phyloP scores from a whole-genome alignment of 2,113 vertebrate species.

The Chiloscyllium plagiosum region DNA sequence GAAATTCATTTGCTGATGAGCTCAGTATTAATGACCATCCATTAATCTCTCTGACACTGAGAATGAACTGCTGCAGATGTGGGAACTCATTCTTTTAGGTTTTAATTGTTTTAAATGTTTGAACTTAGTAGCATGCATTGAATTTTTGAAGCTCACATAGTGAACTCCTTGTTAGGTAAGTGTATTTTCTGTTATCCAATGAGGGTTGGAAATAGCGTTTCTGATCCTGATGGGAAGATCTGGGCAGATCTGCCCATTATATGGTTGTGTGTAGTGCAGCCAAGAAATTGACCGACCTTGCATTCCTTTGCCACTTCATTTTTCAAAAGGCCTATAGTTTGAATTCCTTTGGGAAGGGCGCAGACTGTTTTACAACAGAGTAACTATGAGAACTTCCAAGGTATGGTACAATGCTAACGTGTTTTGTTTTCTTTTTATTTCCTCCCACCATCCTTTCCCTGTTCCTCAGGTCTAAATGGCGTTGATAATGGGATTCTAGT shows the following conservation, averaged over 20 bases:
- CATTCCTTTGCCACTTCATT: neutral
- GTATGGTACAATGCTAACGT: neutral
- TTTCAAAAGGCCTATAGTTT: neutral
- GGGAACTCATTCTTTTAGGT: too few species aligned
- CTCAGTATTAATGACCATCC: neutral
- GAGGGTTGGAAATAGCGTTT: too few species aligned
- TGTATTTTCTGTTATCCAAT: too few species aligned
- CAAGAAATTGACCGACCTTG: neutral
- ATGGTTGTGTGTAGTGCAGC: neutral
- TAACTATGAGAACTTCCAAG: neutral
- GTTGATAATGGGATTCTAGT: slow-evolving; percentile 58
- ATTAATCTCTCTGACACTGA: neutral
- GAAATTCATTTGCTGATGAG: neutral
- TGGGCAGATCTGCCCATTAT: too few species aligned
- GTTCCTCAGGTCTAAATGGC: slow-evolving; percentile 49
- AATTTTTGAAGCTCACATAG: too few species aligned
- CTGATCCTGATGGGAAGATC: too few species aligned
- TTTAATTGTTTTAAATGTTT: neutral
- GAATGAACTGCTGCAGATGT: too few species aligned
- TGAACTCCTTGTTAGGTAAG: too few species aligned
- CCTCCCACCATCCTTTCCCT: neutral
- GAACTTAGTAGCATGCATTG: too few species aligned
- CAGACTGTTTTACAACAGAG: neutral
- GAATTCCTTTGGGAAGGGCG: neutral
- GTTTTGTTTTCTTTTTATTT: neutral